Evolutionary conservation across 1,140 invertebrate species (phyloP).

Genomic region (Orchestia grillus): DNA sequence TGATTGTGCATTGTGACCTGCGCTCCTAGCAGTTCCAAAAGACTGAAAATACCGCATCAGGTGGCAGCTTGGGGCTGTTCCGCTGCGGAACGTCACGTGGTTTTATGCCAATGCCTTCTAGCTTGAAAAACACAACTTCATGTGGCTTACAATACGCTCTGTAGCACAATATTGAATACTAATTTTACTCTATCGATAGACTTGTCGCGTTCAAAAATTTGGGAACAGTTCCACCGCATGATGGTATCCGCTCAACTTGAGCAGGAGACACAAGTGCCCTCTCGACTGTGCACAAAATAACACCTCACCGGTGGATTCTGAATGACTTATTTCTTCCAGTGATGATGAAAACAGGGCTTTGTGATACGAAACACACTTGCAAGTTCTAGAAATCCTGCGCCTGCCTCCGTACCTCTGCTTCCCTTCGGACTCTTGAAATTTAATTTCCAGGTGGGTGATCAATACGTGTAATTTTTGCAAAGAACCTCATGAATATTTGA

Average conservation of each 20-base stretch:
- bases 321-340: background rate
- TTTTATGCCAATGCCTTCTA: background rate
- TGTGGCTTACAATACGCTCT: slow-evolving; percentile 7
- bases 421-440: background rate
- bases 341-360: background rate
- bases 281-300: background rate
- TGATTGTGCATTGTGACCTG: background rate
- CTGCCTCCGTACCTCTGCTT: background rate
- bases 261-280: background rate
- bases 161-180: background rate
- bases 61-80: background rate
- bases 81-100: background rate
- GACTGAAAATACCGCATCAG: background rate
- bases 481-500: background rate
- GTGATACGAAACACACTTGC: background rate
- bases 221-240: background rate
- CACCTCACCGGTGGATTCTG: background rate
- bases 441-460: background rate
- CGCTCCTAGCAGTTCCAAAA: background rate
- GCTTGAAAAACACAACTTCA: background rate
- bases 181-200: background rate
- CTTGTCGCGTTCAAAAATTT: background rate
- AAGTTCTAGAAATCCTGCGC: background rate
- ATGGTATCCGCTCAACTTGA: background rate
- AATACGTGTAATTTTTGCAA: background rate